Percentiles rank a stretch among this genome's conserved stretches.
Conservation (phyloP, 2,797 vertebrate genomes). For the Geotrypetes seraphini region DNA sequence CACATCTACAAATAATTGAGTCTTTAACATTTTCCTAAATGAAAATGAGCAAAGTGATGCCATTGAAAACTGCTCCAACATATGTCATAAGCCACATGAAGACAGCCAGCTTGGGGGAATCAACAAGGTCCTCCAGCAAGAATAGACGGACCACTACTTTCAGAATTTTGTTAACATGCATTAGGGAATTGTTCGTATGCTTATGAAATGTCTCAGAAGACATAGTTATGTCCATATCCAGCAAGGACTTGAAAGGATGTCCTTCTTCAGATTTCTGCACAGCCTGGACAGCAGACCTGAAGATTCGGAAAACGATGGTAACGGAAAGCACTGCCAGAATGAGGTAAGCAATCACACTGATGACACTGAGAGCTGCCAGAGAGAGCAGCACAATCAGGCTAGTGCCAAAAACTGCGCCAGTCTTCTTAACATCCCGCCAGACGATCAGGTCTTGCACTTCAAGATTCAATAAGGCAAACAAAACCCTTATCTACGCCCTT, state of each 20-base stretch:
- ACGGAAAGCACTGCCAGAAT: constrained; percentile 81
- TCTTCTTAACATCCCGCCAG: constrained; percentile 85
- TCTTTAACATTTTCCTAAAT: no score
- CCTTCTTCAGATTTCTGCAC: constrained; percentile 83
- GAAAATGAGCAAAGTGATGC: constrained; percentile 87
- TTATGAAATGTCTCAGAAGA: constrained; percentile 81
- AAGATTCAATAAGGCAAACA: no score
- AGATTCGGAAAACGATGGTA: constrained; percentile 89
- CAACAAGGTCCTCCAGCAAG: constrained; percentile 83
- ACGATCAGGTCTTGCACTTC: constrained; percentile 80
- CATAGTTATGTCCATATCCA: constrained; percentile 78
- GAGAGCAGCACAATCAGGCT: constrained; percentile 79
- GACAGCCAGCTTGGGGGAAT: constrained; percentile 87
- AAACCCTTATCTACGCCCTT: no score
- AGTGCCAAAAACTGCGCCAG: constrained; percentile 72
- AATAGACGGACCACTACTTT: constrained; percentile 78
- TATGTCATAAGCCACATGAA: constrained; percentile 90
- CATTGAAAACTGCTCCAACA: constrained; percentile 84
- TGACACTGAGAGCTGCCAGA: constrained; percentile 83
- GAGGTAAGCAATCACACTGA: constrained; percentile 82
- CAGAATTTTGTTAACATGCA: constrained; percentile 71
- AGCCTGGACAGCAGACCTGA: constrained; percentile 83
- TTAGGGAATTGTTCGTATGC: constrained; percentile 64
- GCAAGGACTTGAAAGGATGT: constrained; percentile 86
- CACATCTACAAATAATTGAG: no score